A percentile compares a stretch with the other conserved stretches of the same genome.
Conservation (phyloP, 1,140 invertebrate species). For the Sipha flava region DNA sequence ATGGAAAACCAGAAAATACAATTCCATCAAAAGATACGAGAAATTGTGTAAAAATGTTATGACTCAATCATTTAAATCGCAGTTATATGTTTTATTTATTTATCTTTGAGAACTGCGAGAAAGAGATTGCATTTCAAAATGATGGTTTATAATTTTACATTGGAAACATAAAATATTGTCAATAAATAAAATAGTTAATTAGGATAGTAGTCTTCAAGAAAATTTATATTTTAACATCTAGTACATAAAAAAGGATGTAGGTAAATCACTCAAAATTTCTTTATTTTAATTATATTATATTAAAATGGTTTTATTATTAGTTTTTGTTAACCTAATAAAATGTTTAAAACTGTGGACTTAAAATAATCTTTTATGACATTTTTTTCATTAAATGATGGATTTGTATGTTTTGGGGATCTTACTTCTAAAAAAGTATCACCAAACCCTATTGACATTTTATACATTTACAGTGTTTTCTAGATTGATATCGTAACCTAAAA, state of each 20-base stretch:
- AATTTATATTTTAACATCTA: no score
- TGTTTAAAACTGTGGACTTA: neutral
- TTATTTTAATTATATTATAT: neutral
- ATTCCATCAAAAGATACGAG: neutral
- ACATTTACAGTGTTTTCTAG: neutral
- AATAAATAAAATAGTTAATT: no score
- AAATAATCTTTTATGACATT: neutral
- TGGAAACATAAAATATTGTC: no score
- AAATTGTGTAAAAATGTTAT: neutral
- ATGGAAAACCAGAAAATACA: constrained; percentile 1
- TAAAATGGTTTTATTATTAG: neutral
- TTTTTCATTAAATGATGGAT: neutral
- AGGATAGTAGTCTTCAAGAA: no score
- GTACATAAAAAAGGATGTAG: no score
- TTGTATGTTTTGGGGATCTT: neutral
- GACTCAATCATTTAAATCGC: neutral
- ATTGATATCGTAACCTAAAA: neutral
- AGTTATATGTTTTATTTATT: no score
- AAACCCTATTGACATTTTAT: neutral
- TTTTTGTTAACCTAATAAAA: neutral
- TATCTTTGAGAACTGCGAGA: no score
- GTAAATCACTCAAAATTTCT: neutral
- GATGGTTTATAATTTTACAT: no score
- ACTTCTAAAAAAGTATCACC: neutral
- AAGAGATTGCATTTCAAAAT: no score